A percentile compares a stretch with the other conserved stretches of the same genome.
Conservation (phyloP, 2,888 invertebrate species). For the Leptopilina syphax region DNA sequence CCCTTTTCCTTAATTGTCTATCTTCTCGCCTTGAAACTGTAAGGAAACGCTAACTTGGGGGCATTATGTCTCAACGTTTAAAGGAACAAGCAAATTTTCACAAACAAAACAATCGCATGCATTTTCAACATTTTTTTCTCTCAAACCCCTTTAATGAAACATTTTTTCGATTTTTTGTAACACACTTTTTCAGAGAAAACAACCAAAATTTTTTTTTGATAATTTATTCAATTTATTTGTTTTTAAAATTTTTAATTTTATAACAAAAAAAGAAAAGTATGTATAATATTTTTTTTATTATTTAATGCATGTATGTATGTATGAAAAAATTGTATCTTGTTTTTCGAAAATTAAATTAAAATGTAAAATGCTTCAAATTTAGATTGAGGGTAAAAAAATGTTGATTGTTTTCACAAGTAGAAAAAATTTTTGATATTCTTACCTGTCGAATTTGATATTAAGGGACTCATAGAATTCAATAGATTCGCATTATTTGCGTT, state of each 20-base stretch:
- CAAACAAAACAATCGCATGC: slow-evolving; percentile 21
- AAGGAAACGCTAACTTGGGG: slow-evolving; percentile 72
- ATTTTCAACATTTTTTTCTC: not conserved
- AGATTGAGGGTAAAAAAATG: not conserved
- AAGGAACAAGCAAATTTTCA: slow-evolving; percentile 35
- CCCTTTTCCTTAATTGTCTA: slow-evolving; percentile 43
- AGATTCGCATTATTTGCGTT: slow-evolving; percentile 68
- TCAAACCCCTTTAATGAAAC: not conserved
- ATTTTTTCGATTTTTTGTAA: not conserved
- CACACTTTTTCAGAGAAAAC: not conserved
- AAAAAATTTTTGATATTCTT: slow-evolving; percentile 47
- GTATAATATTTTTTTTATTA: too few relatives aligned
- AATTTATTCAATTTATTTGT: not conserved
- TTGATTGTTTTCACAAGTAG: not conserved
- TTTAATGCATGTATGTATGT: too few relatives aligned
- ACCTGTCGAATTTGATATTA: slow-evolving; percentile 65
- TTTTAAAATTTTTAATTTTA: too few relatives aligned
- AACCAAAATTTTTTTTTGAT: not conserved
- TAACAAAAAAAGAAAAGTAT: too few relatives aligned
- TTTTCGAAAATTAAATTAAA: too few relatives aligned
- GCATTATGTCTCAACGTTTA: slow-evolving; percentile 63
- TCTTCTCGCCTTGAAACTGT: slow-evolving; percentile 63
- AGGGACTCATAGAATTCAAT: slow-evolving; percentile 59
- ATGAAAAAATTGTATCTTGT: too few relatives aligned
- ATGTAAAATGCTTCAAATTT: not conserved